A percentile compares a stretch with the other conserved stretches of the same genome.
Conservation (phyloP, 1,140 invertebrate species). For the Papilio dardanus region DNA sequence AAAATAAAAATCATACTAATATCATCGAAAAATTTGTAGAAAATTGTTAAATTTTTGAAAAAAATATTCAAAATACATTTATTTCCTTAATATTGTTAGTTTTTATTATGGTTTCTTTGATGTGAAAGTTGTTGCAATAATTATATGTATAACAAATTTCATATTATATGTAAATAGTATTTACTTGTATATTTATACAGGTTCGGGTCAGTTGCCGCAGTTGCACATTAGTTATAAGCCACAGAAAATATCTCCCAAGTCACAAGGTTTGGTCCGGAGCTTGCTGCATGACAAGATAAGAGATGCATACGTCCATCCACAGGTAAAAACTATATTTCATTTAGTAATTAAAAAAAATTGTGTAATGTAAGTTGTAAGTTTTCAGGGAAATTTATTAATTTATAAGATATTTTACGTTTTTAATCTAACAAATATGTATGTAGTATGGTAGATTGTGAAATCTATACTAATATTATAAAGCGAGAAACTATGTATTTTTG, state of each 20-base stretch:
- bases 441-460: too few species aligned
- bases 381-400: too few species aligned
- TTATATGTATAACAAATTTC: not conserved
- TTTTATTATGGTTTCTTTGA: not conserved
- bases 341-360: too few species aligned
- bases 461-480: too few species aligned
- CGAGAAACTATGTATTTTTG: too few species aligned
- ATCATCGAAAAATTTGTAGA: not conserved
- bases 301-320: slow-evolving; percentile 98
- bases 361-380: too few species aligned
- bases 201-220: slow-evolving; percentile 91
- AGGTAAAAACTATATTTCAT: slow-evolving; percentile 81
- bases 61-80: not conserved
- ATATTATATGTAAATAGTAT: not conserved
- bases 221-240: slow-evolving; percentile 99
- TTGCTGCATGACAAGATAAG: slow-evolving; percentile 98
- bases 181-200: slow-evolving; percentile 49
- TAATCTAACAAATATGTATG: too few species aligned
- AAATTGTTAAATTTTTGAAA: not conserved
- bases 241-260: slow-evolving; percentile 99
- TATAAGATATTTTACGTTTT: too few species aligned
- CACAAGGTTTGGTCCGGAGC: slow-evolving; percentile 95
- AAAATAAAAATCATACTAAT: not conserved
- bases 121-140: not conserved
- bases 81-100: not conserved